Evolutionary conservation across 1,140 invertebrate genomes (phyloP), one percentile per base, ranked within the genome.

Genomic region (Lerema accius): DNA sequence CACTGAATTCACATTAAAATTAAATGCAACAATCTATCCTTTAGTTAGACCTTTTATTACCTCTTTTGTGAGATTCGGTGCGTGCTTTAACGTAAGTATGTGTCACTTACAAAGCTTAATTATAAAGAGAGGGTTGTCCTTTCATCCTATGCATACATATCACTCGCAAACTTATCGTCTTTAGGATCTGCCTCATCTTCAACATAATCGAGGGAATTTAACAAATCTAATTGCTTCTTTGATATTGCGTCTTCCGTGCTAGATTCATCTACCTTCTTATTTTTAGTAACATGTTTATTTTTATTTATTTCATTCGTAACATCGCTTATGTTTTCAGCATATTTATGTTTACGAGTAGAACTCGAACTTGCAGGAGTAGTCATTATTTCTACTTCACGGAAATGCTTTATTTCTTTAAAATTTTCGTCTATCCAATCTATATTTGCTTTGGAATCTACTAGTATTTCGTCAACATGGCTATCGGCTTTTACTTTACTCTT

Each of bases 121-220:
- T n/a, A n/a, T n/a, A n/a, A n/a, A n/a, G n/a, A n/a, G n/a, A n/a
- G n/a, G n/a, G n/a, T n/a, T n/a, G n/a, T n/a, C n/a, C n/a, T n/a
- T n/a, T n/a, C n/a, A n/a, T n/a, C n/a, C n/a, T n/a, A n/a, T n/a
- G n/a, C n/a, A 5, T 23, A 23, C 5, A 5, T 23, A 23, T 80
- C 74, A 0, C 46, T 65, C 15, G 59, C 32, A 64, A 71, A 73
- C 58, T 69, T 78, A 14, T 82, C 82, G 10, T 79, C 82, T 40
- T 76, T 86, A 4, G 75, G 82, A 7, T 75, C 69, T 9, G 55
- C 71, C 0, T 81, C 80, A n/a, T 70, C 40, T 7, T 76, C 72
- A 10, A 61, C 73, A 46, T 84, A 82, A 51, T 84, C 83, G 3
- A 84, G 60, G 0, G 81, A 80, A 62, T 82, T 85, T 3, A 82